These are phyloP conservation scores for Philypnodon macrostomus DNA, from an alignment of 2,797 vertebrate species.

Conservation along the genomic window DNA sequence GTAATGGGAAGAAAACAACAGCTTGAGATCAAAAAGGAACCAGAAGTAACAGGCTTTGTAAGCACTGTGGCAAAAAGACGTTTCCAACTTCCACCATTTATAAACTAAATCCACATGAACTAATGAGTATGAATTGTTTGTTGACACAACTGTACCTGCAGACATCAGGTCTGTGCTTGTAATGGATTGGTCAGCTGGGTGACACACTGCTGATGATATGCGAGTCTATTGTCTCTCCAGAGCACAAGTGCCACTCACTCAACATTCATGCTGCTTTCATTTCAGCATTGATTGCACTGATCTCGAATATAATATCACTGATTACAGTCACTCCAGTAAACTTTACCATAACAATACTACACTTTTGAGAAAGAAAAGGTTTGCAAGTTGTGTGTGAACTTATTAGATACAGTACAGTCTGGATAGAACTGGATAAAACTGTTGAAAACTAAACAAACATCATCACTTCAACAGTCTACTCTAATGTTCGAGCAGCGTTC, in stretches of 20 bases:
- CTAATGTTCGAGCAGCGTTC: too few relatives aligned
- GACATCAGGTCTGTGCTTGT: too few relatives aligned
- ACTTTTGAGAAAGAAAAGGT: constrained; percentile 73
- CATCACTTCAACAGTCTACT: constrained; percentile 49
- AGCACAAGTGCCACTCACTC: constrained; percentile 44
- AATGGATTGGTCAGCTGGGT: constrained; percentile 28
- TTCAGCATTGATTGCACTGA: constrained; percentile 74
- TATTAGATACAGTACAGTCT: constrained; percentile 94
- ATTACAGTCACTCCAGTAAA: constrained; percentile 67
- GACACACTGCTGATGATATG: constrained; percentile 33
- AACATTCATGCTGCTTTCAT: constrained; percentile 64
- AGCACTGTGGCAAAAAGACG: constrained; percentile 45
- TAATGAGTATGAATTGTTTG: background rate
- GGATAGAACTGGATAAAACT: constrained; percentile 72
- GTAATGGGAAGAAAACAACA: constrained; percentile 24
- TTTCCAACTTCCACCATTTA: constrained; percentile 19
- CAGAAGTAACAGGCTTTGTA: constrained; percentile 43
- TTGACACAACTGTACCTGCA: constrained; percentile 15
- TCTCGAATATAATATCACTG: constrained; percentile 67
- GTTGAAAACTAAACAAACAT: constrained; percentile 56
- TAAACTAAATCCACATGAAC: background rate
- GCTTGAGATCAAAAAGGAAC: constrained; percentile 45
- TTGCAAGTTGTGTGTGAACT: constrained; percentile 91
- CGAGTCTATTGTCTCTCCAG: constrained; percentile 26
- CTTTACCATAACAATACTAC: constrained; percentile 82